A percentile compares a stretch with the other conserved stretches of the same genome.
phyloP scores from a whole-genome alignment of 2,888 invertebrate species.

The Drosophila fulvimacula region DNA sequence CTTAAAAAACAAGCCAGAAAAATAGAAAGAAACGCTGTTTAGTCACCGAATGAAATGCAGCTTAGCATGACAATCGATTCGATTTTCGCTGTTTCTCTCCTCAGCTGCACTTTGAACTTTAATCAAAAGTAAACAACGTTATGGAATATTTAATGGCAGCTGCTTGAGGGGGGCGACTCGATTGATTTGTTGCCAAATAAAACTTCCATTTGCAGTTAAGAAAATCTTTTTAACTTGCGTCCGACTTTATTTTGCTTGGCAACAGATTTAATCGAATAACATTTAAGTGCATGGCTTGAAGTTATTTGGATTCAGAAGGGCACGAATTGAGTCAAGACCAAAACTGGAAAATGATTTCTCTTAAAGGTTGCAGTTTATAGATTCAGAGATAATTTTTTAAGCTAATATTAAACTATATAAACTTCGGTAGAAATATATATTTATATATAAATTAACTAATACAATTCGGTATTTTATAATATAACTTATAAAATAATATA shows the following conservation, averaged over 20 bases:
- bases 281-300: neutral
- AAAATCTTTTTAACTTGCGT: neutral
- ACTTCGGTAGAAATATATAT: neutral
- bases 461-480: too few species aligned
- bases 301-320: too few species aligned
- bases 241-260: neutral
- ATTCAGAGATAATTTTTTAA: too few species aligned
- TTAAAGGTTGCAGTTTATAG: neutral
- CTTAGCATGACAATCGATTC: constrained; percentile 68
- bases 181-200: constrained; percentile 13
- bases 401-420: neutral
- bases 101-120: constrained; percentile 30
- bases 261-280: constrained; percentile 9
- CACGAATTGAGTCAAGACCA: neutral
- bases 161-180: neutral
- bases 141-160: constrained; percentile 19
- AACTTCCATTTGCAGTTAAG: constrained; percentile 11
- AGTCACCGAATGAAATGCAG: constrained; percentile 41
- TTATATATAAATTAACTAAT: too few species aligned
- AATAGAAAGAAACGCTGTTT: constrained; percentile 18
- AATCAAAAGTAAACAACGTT: constrained; percentile 39
- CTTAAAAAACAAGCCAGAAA: constrained; percentile 10
- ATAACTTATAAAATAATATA: too few species aligned
- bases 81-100: constrained; percentile 28
- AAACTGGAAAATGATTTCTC: neutral